phyloP scores from a whole-genome alignment of 2,797 vertebrate genomes.

The Pagetopsis macropterus region DNA sequence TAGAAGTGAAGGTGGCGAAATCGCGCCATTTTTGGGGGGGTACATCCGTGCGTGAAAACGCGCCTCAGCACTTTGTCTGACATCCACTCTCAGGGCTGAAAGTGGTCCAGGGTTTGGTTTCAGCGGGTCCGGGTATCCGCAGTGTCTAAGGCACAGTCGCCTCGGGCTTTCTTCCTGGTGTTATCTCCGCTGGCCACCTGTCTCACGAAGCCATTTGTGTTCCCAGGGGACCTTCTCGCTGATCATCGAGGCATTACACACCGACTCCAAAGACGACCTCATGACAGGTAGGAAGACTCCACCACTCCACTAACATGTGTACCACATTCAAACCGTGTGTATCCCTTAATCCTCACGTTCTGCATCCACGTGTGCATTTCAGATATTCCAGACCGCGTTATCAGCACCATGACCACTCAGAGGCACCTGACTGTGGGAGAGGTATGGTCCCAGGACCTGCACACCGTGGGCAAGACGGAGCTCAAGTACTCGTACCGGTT shows the following conservation, averaged over 20 bases:
- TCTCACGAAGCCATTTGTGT: slow-evolving; percentile 68
- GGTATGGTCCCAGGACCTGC: slow-evolving; percentile 96
- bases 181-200: slow-evolving; percentile 67
- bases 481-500: slow-evolving; percentile 96
- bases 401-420: slow-evolving; percentile 95
- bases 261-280: slow-evolving; percentile 93
- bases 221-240: slow-evolving; percentile 96
- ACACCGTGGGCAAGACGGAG: slow-evolving; percentile 90
- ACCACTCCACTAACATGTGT: background rate
- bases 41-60: slow-evolving; percentile 44
- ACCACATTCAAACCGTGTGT: background rate
- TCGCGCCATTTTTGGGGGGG: slow-evolving; percentile 49
- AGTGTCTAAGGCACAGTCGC: slow-evolving; percentile 29
- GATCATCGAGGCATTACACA: slow-evolving; percentile 95
- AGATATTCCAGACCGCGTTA: slow-evolving; percentile 94
- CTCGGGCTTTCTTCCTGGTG: slow-evolving; percentile 51
- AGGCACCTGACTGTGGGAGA: slow-evolving; percentile 94
- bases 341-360: background rate
- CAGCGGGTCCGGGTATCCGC: slow-evolving; percentile 40
- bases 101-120: slow-evolving; percentile 50
- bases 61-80: slow-evolving; percentile 3
- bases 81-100: background rate
- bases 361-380: slow-evolving; percentile 1
- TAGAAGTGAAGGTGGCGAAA: background rate
- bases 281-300: slow-evolving; percentile 87